These are phyloP conservation scores for Petaurus breviceps DNA, from an alignment of 2,113 vertebrate genomes.

Conservation along the genomic window DNA sequence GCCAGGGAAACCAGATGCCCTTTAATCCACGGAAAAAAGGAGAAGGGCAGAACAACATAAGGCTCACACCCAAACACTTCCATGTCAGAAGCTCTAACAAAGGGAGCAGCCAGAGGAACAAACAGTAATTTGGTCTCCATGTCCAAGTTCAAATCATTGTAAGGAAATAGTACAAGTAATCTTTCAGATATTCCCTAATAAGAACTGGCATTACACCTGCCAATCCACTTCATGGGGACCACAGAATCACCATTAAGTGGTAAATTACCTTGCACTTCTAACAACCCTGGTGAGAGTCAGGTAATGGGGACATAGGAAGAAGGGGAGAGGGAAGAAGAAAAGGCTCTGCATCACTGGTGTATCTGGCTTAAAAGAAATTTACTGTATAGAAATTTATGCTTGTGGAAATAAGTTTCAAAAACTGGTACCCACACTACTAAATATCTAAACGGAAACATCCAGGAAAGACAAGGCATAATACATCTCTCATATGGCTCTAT, in stretches of 20 bases:
- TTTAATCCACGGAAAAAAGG: neutral
- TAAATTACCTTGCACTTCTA: accelerated
- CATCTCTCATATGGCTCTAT: neutral
- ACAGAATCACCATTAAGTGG: neutral
- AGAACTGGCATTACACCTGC: neutral
- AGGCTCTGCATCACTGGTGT: accelerated
- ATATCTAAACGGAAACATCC: neutral
- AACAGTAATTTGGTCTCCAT: neutral
- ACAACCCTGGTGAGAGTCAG: neutral
- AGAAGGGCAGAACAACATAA: neutral
- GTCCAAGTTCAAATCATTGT: neutral
- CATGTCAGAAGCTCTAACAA: neutral
- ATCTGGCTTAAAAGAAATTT: neutral
- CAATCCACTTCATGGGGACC: neutral
- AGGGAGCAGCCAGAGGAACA: neutral
- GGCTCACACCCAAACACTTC: neutral
- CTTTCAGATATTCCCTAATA: neutral
- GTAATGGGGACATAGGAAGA: neutral
- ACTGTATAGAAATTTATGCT: neutral
- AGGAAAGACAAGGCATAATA: neutral
- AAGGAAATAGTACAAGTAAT: neutral
- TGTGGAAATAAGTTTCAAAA: accelerated
- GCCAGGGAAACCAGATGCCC: neutral
- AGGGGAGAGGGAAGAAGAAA: neutral
- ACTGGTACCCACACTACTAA: neutral